Percentiles rank a stretch among this genome's conserved stretches.
Conservation (phyloP, 1,140 invertebrate genomes). For the Cataglyphis hispanica region DNA sequence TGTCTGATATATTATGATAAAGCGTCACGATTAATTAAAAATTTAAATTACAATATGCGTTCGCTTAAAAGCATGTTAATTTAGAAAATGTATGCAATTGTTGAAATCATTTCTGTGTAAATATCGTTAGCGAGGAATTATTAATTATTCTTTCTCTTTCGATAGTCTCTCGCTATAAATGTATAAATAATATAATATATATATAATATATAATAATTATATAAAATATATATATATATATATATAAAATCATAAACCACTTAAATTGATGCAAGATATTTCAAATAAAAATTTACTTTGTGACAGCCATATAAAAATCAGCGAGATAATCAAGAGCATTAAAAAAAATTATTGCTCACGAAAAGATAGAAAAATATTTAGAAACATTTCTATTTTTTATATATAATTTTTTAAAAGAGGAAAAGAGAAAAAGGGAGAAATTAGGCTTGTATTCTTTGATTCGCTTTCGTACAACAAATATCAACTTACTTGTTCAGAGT, state of each 20-base stretch:
- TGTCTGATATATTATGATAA: neutral
- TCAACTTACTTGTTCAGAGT: slow-evolving; percentile 87
- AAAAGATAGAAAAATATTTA: neutral
- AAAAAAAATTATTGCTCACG: no score
- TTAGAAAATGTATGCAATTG: no score
- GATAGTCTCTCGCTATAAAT: neutral
- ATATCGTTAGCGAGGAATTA: neutral
- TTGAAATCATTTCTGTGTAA: neutral
- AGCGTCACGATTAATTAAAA: neutral
- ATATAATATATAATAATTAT: neutral
- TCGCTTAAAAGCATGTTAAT: neutral
- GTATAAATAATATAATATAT: neutral
- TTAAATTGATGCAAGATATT: neutral
- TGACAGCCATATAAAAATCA: neutral
- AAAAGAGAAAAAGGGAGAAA: neutral
- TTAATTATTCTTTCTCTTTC: neutral
- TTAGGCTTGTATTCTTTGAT: neutral
- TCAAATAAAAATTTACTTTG: neutral
- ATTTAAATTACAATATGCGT: neutral
- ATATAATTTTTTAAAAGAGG: neutral
- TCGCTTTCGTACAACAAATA: neutral
- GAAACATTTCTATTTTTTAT: neutral
- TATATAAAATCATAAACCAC: neutral
- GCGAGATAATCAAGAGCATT: neutral
- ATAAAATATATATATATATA: no score